Evolutionary conservation across 1,140 invertebrate genomes (phyloP).

Genomic region (Batillaria attramentaria): DNA sequence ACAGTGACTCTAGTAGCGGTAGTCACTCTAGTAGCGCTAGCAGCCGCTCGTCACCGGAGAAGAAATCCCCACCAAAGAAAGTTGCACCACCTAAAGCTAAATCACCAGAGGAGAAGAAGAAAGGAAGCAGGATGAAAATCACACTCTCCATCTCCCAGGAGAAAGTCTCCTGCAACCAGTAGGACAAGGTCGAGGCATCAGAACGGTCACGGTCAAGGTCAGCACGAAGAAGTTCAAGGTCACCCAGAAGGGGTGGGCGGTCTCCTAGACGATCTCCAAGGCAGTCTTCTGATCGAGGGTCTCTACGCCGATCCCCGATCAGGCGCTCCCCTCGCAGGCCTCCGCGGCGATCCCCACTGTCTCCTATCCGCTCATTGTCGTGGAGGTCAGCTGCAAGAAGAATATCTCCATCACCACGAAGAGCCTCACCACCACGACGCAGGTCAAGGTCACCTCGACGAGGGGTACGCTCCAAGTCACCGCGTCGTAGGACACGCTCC

Average conservation of each 20-base stretch:
- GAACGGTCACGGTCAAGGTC: slow-evolving; percentile 22
- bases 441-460: background rate
- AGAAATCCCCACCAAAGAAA: slow-evolving; percentile 17
- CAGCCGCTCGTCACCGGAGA: slow-evolving; percentile 21
- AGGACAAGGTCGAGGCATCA: slow-evolving; percentile 4
- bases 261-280: slow-evolving; percentile 42
- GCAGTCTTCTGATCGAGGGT: slow-evolving; percentile 23
- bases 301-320: slow-evolving; percentile 20
- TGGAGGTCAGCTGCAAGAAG: slow-evolving; percentile 12
- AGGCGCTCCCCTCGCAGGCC: slow-evolving; percentile 28
- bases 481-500: slow-evolving; percentile 11
- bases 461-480: slow-evolving; percentile 11
- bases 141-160: slow-evolving; percentile 32
- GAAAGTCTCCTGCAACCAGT: background rate
- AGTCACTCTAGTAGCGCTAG: slow-evolving; percentile 27
- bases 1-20: slow-evolving; percentile 22
- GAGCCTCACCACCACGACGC: background rate
- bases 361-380: slow-evolving; percentile 23
- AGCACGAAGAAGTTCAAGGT: slow-evolving; percentile 32
- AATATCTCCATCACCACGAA: background rate
- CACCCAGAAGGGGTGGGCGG: slow-evolving; percentile 36
- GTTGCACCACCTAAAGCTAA: slow-evolving; percentile 6
- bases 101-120: slow-evolving; percentile 19
- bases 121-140: slow-evolving; percentile 25
- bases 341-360: slow-evolving; percentile 28